Evolutionary conservation across 2,888 invertebrate species (phyloP).

Genomic region (Apamea epomidion): DNA sequence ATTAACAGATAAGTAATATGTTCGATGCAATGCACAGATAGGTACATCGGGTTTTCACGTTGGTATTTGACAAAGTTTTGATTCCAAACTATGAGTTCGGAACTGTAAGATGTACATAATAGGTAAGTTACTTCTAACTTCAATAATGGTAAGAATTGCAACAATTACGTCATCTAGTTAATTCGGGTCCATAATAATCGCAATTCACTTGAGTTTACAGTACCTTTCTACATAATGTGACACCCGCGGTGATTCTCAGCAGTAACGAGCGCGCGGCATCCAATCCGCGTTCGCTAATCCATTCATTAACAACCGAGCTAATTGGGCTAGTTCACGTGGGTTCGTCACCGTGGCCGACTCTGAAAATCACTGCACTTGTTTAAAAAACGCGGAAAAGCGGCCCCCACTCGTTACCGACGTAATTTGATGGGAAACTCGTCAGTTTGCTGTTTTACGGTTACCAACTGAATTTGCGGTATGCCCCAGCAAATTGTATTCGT

Average conservation of each 20-base stretch:
- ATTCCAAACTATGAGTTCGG: background rate
- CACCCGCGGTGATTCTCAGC: slow-evolving; percentile 63
- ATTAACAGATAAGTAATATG: background rate
- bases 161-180: slow-evolving; percentile 10
- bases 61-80: background rate
- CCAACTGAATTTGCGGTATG: slow-evolving; percentile 64
- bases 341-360: slow-evolving; percentile 71
- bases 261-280: slow-evolving; percentile 57
- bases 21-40: background rate
- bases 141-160: background rate
- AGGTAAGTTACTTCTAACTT: background rate
- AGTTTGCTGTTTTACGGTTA: slow-evolving; percentile 63
- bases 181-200: slow-evolving; percentile 22
- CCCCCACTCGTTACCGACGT: slow-evolving; percentile 67
- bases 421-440: slow-evolving; percentile 73
- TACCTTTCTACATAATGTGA: slow-evolving; percentile 61
- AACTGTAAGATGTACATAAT: background rate
- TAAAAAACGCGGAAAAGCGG: slow-evolving; percentile 73
- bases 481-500: slow-evolving; percentile 60
- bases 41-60: background rate
- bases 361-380: slow-evolving; percentile 57
- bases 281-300: slow-evolving; percentile 69
- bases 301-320: slow-evolving; percentile 79
- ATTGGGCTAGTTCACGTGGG: slow-evolving; percentile 81
- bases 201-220: slow-evolving; percentile 36